Evolutionary conservation across 2,797 vertebrate genomes (phyloP).

Genomic region (Margarornis squamiger): DNA sequence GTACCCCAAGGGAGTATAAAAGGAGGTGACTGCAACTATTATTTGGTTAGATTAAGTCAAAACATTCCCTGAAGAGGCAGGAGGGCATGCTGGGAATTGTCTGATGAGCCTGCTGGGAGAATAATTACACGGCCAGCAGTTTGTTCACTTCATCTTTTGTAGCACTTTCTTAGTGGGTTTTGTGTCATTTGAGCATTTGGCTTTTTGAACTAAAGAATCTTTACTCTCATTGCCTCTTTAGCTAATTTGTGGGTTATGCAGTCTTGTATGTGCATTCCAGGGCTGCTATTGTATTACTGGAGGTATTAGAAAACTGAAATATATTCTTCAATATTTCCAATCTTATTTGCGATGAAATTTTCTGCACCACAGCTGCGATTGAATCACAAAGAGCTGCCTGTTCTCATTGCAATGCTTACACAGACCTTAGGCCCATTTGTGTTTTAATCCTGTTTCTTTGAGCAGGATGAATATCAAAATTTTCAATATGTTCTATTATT

Average conservation of each 20-base stretch:
- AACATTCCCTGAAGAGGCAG: neutral
- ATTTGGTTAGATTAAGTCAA: conserved; percentile 27
- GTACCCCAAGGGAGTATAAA: neutral
- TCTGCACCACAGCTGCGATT: neutral
- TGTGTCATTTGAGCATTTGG: neutral
- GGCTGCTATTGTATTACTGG: neutral
- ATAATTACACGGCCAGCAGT: neutral
- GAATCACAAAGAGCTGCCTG: neutral
- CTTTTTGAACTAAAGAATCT: conserved; percentile 1
- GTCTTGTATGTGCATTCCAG: neutral
- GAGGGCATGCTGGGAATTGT: neutral
- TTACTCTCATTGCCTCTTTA: neutral
- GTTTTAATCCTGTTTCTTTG: neutral
- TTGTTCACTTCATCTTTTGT: neutral
- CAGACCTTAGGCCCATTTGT: neutral
- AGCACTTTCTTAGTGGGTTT: neutral
- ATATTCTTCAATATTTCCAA: neutral
- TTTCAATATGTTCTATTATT: neutral
- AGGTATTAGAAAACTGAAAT: neutral
- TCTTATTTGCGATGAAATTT: neutral
- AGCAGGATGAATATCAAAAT: neutral
- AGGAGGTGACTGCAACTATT: neutral
- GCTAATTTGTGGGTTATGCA: neutral
- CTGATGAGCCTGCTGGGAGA: conserved; percentile 27
- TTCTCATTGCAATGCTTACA: neutral